Base-by-base conservation (phyloP, 2,113 vertebrate species). In the Etheostoma cragini region DNA sequence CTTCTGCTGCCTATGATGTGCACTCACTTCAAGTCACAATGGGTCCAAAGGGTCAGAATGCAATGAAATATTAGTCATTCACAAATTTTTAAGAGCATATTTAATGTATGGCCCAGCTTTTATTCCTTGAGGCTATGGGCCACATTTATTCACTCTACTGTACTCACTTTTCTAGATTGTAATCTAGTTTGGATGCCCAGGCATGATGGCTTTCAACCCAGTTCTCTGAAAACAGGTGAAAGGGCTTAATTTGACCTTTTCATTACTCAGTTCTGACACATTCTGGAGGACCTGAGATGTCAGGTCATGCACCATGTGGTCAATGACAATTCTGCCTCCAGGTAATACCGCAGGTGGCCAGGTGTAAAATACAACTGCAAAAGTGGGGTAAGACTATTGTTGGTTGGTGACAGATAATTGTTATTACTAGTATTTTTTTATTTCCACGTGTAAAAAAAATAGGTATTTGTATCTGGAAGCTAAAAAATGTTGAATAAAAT, bases 211-310 rank as follows among this genome's bases (percentile, higher is more conserved):
- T 16, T 52, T 69, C 1, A 3, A 66, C 42, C 10, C 68, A 67
- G 33, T 10, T 50, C 16, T 60, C 21, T 45, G 6, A 38, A 46
- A 75, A 66, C n/a, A 64, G 42, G 65, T 38, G 46, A 69, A 49
- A 74, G 56, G n/a, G 62, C 21, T 72, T 67, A 45, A 71, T 54
- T 42, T 81, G 61, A 80, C 61, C 15, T 77, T 72, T 81, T 56
- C 67, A 22, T 60, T 14, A 56, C 49, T 62, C 26, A 21, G 7
- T 53, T 54, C 10, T 65, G 45, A 58, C 58, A 72, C 35, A 38
- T 33, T 19, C 42, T 46, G 21, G 53, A 53, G 47, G 56, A 62
- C 46, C 22, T 65, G 33, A 22, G 19, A 56, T 24, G 66, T 30
- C 30, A 66, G n/a, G n/a, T 33, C 30, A 33, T 26, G 15, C 56